Base-by-base conservation (phyloP, 2,113 vertebrate genomes). In the Coracopsis vasa region DNA sequence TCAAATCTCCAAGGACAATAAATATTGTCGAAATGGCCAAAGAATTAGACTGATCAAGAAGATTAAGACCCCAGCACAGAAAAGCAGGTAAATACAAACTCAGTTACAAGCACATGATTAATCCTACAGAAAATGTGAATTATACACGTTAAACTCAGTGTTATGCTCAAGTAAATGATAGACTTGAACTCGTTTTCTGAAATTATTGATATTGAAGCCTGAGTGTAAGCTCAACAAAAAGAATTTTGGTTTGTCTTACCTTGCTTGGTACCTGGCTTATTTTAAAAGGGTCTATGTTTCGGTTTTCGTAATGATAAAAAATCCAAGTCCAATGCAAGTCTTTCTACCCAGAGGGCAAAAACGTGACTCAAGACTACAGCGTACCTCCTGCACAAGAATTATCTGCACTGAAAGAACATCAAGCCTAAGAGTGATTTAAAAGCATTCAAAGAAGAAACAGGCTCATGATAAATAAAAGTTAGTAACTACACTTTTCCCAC, bases 211-310 rank as follows among this genome's bases (percentile, higher is more conserved):
- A 61, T 6, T 65, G 64, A 95, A 93, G 29, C 6, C 83, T 72
- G 65, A 58, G 4, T 53, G 19, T 54, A 94, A 91, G 54, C 86
- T 20, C 28, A 81, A 89, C n/a, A 94, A 53, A 84, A 81, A 92
- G 10, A 94, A 85, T 70, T 91, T 65, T 78, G 51, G 28, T 79
- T 95, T 80, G 23, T 75, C 91, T 97, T 94, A 95, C 92, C 95
- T 95, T 96, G 80, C 72, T 77, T 91, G 83, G 67, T 70, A 94
- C 72, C 77, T 88, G 91, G 35, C 69, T 95, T 97, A 92, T 78
- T 94, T 86, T 92, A 84, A 88, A 94, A 94, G 42, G 27, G 18
- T 80, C 47, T 96, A 47, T 20, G 41, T 84, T 81, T 96, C 93
- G 64, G 73, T 69, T 92, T 79, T 91, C 93, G 16, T 64, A 84